These are phyloP conservation scores for Paralvinella palmiformis DNA, from an alignment of 1,140 invertebrate genomes.

Conservation along the genomic window DNA sequence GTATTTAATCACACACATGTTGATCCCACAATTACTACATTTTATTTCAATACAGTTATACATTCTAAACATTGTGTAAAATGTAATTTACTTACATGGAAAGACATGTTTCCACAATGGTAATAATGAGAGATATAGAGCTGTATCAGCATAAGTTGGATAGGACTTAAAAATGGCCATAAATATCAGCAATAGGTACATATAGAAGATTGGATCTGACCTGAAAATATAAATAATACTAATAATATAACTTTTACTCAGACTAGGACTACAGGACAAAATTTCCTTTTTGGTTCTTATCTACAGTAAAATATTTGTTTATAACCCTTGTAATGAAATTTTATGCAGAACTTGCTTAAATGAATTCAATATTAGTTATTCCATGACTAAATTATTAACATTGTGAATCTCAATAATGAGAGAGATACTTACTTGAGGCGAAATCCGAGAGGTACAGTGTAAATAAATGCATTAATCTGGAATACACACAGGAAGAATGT, in stretches of 20 bases:
- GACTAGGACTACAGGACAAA: neutral
- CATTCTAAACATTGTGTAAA: too few species aligned
- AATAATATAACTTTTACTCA: neutral
- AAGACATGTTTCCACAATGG: conserved; percentile 88
- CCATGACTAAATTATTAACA: neutral
- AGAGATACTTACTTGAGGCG: conserved; percentile 59
- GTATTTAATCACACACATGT: too few species aligned
- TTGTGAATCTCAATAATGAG: neutral
- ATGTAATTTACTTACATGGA: conserved; percentile 69
- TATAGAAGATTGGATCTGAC: conserved; percentile 74
- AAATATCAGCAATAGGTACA: conserved; percentile 75
- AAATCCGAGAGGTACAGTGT: conserved; percentile 80
- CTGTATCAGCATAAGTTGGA: conserved; percentile 89
- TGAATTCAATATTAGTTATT: too few species aligned
- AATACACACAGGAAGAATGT: conserved; percentile 92
- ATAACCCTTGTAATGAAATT: too few species aligned
- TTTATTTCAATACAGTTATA: too few species aligned
- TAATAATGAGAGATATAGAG: conserved; percentile 81
- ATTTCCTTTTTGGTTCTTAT: too few species aligned
- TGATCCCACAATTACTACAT: too few species aligned
- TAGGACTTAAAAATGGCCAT: conserved; percentile 94
- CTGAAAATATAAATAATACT: conserved; percentile 45
- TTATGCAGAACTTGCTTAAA: too few species aligned
- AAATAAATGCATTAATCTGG: conserved; percentile 91
- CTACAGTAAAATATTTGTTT: too few species aligned